Percentiles rank a stretch among this genome's conserved stretches.
Evolutionary conservation across 2,888 invertebrate species (phyloP).

Genomic region (Parasteatoda lunata): DNA sequence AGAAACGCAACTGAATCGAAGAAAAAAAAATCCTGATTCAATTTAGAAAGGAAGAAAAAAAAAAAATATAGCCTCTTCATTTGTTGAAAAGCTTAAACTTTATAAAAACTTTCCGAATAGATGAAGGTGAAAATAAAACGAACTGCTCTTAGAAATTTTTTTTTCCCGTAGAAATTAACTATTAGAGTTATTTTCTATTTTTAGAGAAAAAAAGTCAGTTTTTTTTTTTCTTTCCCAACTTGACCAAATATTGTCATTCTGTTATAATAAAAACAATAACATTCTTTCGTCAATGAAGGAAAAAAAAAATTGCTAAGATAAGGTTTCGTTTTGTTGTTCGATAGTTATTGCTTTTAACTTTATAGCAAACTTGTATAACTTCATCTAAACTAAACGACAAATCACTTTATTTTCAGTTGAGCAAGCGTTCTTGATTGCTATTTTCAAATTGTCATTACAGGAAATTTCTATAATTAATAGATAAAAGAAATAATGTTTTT

Average conservation of each 20-base stretch:
- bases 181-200: not conserved
- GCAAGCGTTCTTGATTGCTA: too few species aligned
- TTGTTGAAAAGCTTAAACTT: slow-evolving; percentile 37
- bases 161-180: not conserved
- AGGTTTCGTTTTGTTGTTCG: too few species aligned
- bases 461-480: too few species aligned
- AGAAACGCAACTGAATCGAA: slow-evolving; percentile 19
- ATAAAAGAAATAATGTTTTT: too few species aligned
- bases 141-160: not conserved
- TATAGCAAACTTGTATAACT: too few species aligned
- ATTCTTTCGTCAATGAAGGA: too few species aligned
- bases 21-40: slow-evolving; percentile 1
- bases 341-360: too few species aligned
- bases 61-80: slow-evolving; percentile 14
- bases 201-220: not conserved
- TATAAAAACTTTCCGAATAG: slow-evolving; percentile 13
- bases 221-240: not conserved
- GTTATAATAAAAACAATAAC: not conserved
- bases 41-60: not conserved
- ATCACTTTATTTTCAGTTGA: too few species aligned
- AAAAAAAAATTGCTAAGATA: too few species aligned
- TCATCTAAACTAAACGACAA: too few species aligned
- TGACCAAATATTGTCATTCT: not conserved
- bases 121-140: not conserved
- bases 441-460: too few species aligned